Evolutionary conservation across 2,888 invertebrate species (phyloP).

Genomic region (Anoncus sp.): DNA sequence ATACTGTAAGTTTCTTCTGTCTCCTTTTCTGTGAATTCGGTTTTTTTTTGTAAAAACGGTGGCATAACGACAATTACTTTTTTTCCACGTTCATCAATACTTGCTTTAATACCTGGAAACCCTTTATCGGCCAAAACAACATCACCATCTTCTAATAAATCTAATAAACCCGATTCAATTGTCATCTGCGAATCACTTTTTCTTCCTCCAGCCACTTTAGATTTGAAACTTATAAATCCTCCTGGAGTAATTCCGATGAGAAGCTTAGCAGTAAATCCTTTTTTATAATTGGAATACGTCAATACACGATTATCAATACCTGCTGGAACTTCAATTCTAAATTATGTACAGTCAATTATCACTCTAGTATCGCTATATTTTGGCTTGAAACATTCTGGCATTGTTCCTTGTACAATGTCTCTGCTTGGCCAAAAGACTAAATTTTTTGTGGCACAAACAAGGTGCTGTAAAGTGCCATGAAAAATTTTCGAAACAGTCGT

Average conservation of each 20-base stretch:
- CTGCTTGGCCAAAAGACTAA: too few species aligned
- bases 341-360: too few species aligned
- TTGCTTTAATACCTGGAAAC: slow-evolving; percentile 24
- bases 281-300: slow-evolving; percentile 47
- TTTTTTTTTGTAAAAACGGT: slow-evolving; percentile 19
- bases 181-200: not conserved
- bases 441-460: too few species aligned
- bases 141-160: slow-evolving; percentile 45
- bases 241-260: slow-evolving; percentile 21
- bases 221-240: not conserved
- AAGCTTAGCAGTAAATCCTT: slow-evolving; percentile 42
- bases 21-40: slow-evolving; percentile 27
- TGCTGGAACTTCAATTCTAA: too few species aligned
- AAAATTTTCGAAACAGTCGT: too few species aligned
- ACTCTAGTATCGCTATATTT: too few species aligned
- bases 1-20: slow-evolving; percentile 22
- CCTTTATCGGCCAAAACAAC: slow-evolving; percentile 46
- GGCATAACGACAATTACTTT: slow-evolving; percentile 38
- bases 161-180: slow-evolving; percentile 33
- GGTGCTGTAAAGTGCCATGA: too few species aligned
- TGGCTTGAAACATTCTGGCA: too few species aligned
- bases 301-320: too few species aligned
- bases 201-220: not conserved
- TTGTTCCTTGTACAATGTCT: too few species aligned
- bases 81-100: slow-evolving; percentile 38